Evolutionary conservation across 2,888 invertebrate genomes (phyloP).

Genomic region (Tenthredo amoena): DNA sequence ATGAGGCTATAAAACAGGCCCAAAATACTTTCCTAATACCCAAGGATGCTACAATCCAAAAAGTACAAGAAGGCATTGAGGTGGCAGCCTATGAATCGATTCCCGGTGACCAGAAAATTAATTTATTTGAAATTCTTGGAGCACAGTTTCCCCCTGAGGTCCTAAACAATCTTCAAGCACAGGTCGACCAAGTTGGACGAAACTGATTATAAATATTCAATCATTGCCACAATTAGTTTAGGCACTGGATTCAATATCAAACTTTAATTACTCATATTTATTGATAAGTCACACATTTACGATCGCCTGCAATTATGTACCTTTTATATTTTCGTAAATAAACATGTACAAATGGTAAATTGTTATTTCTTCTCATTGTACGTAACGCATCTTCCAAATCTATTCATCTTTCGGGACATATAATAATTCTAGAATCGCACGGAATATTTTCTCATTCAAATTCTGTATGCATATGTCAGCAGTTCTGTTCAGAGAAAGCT

Average conservation of each 20-base stretch:
- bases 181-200: conserved; percentile 91
- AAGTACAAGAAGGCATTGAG: conserved; percentile 92
- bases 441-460: conserved; percentile 55
- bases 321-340: conserved; percentile 66
- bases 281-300: conserved; percentile 29
- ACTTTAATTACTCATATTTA: conserved; percentile 16
- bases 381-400: not conserved
- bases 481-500: conserved; percentile 73
- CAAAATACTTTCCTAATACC: conserved; percentile 92
- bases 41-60: conserved; percentile 92
- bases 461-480: conserved; percentile 66
- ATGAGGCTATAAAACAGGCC: conserved; percentile 93
- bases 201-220: conserved; percentile 76
- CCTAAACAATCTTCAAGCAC: conserved; percentile 91
- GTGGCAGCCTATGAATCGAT: conserved; percentile 92
- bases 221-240: not conserved
- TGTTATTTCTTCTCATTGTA: not conserved
- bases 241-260: conserved; percentile 20
- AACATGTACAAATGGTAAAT: conserved; percentile 54
- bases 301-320: conserved; percentile 37
- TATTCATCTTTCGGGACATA: not conserved
- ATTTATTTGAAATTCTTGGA: conserved; percentile 91
- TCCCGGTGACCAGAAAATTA: conserved; percentile 91
- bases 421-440: not conserved
- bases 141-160: conserved; percentile 93